Evolutionary conservation across 2,113 vertebrate genomes (phyloP).

Genomic region (Rhinolophus sinicus): DNA sequence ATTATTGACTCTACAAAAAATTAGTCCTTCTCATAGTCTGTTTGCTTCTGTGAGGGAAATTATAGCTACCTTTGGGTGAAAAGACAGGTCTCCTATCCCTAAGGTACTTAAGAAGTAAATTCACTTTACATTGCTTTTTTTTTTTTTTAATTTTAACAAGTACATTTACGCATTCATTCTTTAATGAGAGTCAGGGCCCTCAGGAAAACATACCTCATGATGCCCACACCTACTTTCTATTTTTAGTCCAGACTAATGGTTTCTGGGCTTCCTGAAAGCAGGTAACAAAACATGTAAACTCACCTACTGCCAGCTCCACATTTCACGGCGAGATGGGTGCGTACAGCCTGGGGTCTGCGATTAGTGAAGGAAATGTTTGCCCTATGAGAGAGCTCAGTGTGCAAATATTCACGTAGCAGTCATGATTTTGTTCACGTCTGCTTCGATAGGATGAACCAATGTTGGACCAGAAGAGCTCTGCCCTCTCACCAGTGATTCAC

Average conservation of each 20-base stretch:
- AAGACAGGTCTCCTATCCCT: not conserved
- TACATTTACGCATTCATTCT: not conserved
- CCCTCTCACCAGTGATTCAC: not conserved
- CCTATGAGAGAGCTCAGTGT: not conserved
- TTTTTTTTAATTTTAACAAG: not conserved
- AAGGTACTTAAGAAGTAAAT: not conserved
- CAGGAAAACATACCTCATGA: not conserved
- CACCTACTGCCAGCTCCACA: not conserved
- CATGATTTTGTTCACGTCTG: not conserved
- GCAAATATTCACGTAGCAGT: not conserved
- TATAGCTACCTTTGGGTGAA: not conserved
- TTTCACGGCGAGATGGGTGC: not conserved
- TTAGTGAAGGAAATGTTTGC: not conserved
- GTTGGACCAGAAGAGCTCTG: not conserved
- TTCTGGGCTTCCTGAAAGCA: not conserved
- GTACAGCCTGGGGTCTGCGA: not conserved
- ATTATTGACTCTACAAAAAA: conserved; percentile 9
- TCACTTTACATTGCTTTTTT: not conserved
- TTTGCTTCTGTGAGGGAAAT: not conserved
- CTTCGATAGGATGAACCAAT: not conserved
- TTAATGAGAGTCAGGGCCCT: conserved; percentile 24
- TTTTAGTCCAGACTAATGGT: not conserved
- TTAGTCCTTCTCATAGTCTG: not conserved
- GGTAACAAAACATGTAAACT: not conserved
- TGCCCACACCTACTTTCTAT: not conserved